Base-by-base conservation (phyloP, 2,797 vertebrate genomes). In the Micromesistius poutassou region DNA sequence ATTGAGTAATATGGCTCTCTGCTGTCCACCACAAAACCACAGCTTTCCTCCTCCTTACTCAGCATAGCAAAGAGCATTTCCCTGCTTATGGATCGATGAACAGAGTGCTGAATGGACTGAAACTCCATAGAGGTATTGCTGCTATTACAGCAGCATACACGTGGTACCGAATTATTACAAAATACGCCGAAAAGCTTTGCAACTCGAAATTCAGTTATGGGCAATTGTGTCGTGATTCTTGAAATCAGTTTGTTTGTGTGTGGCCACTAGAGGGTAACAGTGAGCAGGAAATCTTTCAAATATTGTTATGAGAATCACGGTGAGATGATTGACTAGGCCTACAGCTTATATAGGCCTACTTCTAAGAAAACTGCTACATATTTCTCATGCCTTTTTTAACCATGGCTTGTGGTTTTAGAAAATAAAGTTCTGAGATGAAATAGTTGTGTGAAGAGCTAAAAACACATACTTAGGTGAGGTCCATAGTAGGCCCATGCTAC, bases 201-300 rank as follows among this genome's bases (percentile, higher is more conserved):
- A 68, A 68, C 55, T 68, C 62, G n/a, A 13, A 68, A 68, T 28
- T n/a, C 62, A 68, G 62, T 68, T 68, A 28, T 5, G 10, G 62
- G n/a, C 62, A 25, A 28, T 28, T 10, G n/a, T 6, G n/a, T 68
- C 62, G n/a, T 68, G n/a, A 10, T 68, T 28, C 62, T 8, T 25
- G 62, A 28, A 30, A 28, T 28, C 62, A 2, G 62, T 28, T 50
- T 85, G 81, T 86, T 79, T 0, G 14, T 3, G 6, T 50, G 38
- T 82, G 84, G 81, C 93, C 94, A 91, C 93, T 91, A 93, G 94
- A 93, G 92, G 92, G 92, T 79, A 73, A 6, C 62, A 83, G 85
- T 90, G 93, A 90, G 91, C 86, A 92, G 71, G 82, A 46, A 77
- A 86, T 77, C 12, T 70, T 50, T 40, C 22, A 38, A 50, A 13